phyloP scores from a whole-genome alignment of 1,140 invertebrate genomes.

The Grapholita molesta region DNA sequence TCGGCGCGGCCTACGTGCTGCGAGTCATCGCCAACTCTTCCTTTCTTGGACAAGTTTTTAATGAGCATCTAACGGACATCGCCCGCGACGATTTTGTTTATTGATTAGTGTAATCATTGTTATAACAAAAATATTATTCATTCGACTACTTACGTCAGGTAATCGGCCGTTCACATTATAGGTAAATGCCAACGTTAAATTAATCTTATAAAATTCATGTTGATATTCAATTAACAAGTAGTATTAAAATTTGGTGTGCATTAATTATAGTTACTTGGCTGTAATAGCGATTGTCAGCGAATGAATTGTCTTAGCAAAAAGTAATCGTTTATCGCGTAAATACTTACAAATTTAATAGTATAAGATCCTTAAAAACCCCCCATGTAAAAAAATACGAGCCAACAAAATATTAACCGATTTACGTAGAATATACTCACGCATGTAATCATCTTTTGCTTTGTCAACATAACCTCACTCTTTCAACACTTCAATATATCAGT shows the following conservation, averaged over 20 bases:
- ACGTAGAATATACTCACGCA: constrained; percentile 42
- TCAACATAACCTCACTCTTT: constrained; percentile 55
- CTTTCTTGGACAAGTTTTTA: constrained; percentile 17
- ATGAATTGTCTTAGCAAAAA: too few species aligned
- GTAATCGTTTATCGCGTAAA: too few species aligned
- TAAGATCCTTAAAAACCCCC: too few species aligned
- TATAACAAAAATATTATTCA: neutral
- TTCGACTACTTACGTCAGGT: neutral
- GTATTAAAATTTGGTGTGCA: too few species aligned
- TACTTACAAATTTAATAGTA: too few species aligned
- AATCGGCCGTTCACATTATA: neutral
- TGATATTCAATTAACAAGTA: neutral
- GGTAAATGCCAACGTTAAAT: neutral
- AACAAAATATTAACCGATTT: neutral
- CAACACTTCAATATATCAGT: neutral
- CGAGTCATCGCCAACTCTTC: constrained; percentile 11
- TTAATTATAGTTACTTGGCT: too few species aligned
- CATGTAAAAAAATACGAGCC: too few species aligned
- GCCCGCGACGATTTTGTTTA: neutral
- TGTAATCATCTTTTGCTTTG: constrained; percentile 41
- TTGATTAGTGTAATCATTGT: neutral
- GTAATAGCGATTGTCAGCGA: too few species aligned
- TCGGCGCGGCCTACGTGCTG: neutral
- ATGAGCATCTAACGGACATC: constrained; percentile 9
- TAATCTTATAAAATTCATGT: neutral